Conservation (phyloP, 2,888 invertebrate genomes). For the Heliconius sara region DNA sequence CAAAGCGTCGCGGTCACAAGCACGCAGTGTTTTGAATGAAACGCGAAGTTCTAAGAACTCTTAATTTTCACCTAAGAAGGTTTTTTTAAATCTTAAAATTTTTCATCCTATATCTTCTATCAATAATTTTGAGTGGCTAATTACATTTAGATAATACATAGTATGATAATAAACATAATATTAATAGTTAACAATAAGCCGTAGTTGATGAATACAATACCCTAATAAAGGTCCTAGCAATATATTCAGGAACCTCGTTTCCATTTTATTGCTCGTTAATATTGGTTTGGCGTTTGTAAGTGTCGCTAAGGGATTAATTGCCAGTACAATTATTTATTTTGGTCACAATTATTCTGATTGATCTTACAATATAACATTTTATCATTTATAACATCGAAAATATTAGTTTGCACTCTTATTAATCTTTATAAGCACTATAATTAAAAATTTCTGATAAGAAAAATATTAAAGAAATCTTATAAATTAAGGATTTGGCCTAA, state of each 20-base stretch:
- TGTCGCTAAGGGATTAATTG: conserved; percentile 30
- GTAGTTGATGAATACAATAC: conserved; percentile 10
- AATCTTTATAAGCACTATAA: no score
- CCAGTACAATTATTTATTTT: conserved; percentile 21
- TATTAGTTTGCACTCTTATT: no score
- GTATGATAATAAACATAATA: neutral
- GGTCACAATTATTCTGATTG: conserved; percentile 5
- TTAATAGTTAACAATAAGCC: neutral
- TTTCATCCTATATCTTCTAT: no score
- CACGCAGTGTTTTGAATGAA: no score
- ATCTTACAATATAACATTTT: conserved; percentile 2
- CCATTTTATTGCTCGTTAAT: conserved; percentile 31
- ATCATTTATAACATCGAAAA: neutral
- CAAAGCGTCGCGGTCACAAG: no score
- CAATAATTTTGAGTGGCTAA: neutral
- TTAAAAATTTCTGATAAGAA: neutral
- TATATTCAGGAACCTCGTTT: conserved; percentile 18
- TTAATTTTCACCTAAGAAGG: no score
- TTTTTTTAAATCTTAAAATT: no score
- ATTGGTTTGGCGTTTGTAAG: conserved; percentile 23
- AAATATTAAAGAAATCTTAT: neutral
- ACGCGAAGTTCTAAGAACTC: no score
- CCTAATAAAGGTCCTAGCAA: conserved; percentile 12
- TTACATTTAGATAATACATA: neutral
- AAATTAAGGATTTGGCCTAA: no score